Evolutionary conservation across 1,140 invertebrate genomes (phyloP).

Genomic region (Bombus consobrinus): DNA sequence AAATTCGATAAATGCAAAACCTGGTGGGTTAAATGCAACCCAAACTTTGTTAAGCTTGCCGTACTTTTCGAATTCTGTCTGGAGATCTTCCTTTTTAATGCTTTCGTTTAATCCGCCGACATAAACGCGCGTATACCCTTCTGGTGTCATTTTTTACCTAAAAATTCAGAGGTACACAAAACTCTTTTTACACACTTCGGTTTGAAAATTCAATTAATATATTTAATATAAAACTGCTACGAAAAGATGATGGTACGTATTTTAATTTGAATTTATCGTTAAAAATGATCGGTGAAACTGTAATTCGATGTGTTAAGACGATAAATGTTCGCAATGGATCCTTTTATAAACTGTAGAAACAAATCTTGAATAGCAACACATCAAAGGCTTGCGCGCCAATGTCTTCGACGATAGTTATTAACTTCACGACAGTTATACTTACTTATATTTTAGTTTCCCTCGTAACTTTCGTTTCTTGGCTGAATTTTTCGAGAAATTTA

Average conservation of each 20-base stretch:
- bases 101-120: slow-evolving; percentile 92
- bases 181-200: background rate
- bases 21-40: slow-evolving; percentile 97
- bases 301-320: background rate
- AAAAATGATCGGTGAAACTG: background rate
- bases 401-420: slow-evolving; percentile 21
- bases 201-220: background rate
- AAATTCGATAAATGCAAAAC: slow-evolving; percentile 99
- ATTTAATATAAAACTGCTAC: background rate
- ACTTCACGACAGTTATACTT: slow-evolving; percentile 26
- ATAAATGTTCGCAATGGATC: slow-evolving; percentile 15
- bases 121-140: slow-evolving; percentile 89
- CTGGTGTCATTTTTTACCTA: slow-evolving; percentile 78
- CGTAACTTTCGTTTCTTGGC: background rate
- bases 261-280: background rate
- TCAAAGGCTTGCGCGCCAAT: slow-evolving; percentile 55
- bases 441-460: slow-evolving; percentile 15
- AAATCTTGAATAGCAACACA: slow-evolving; percentile 8
- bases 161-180: slow-evolving; percentile 42
- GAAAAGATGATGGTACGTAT: background rate
- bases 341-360: background rate
- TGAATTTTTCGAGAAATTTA: slow-evolving; percentile 15
- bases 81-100: slow-evolving; percentile 94
- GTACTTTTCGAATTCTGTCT: slow-evolving; percentile 93
- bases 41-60: slow-evolving; percentile 97